Base-by-base conservation (phyloP, 2,888 invertebrate species). In the Prenolepis imparis region DNA sequence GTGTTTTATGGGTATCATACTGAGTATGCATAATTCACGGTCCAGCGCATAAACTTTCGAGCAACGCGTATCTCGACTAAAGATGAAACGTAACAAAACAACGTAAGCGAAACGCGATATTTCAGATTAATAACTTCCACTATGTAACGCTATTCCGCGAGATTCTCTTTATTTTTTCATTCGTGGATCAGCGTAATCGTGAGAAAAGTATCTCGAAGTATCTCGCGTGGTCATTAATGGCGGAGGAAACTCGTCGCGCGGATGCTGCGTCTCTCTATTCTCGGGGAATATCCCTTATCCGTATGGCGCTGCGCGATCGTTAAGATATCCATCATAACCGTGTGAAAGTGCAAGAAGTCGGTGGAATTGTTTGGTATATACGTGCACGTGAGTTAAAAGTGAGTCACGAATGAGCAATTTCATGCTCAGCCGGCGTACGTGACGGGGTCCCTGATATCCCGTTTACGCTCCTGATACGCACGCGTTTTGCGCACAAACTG, bases 21-120 rank as follows among this genome's bases (percentile, higher is more conserved):
- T 74, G 87, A 85, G 84, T 89, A 89, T 89, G 90, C 91, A 92
- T 93, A 92, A 93, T 90, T 93, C 89, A 92, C 92, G 89, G 91
- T 88, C 91, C 91, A 90, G 83, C 90, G 88, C 84, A 80, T 86
- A 83, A 86, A 88, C 82, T 87, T 83, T 84, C 82, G 28, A 55
- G 41, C 57, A 64, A 77, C 63, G 80, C 39, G 83, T 67, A 81
- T 74, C 61, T 36, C 64, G 82, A 64, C 61, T 24, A 61, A 32
- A 21, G 59, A 61, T 57, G 55, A n/a, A 15, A 57, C 21, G 39
- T 41, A 36, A 80, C 44, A 24, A 80, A 36, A 18, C 12, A 21
- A n/a, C 2, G 5, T 3, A 36, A 36, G 48, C n/a, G 18, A 48
- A 48, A 68, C 39, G 55, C 39, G 28, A 67, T n/a, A 67, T n/a